Evolutionary conservation across 2,113 vertebrate genomes (phyloP).

Genomic region (Isurus oxyrinchus): DNA sequence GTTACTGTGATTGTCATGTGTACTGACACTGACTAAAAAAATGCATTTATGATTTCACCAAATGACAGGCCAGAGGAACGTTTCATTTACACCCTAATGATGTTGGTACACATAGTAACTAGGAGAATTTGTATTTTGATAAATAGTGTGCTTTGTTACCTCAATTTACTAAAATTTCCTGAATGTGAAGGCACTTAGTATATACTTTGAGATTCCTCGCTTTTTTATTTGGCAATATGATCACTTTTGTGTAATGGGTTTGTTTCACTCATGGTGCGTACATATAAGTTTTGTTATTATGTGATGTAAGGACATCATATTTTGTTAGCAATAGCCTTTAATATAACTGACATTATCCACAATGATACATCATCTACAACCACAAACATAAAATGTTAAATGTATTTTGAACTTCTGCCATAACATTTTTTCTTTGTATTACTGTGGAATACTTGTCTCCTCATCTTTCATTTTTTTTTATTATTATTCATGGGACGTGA

Average conservation of each 20-base stretch:
- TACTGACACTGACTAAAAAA: not conserved
- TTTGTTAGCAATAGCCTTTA: not conserved
- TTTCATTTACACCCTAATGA: not conserved
- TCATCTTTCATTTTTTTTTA: not conserved
- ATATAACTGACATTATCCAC: not conserved
- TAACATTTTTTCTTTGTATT: not conserved
- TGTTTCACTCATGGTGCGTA: not conserved
- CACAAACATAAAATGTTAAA: constrained; percentile 2
- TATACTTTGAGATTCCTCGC: not conserved
- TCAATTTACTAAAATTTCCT: not conserved
- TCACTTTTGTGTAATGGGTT: not conserved
- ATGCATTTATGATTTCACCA: not conserved
- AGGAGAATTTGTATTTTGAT: not conserved
- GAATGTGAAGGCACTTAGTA: not conserved
- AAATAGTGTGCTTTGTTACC: not conserved
- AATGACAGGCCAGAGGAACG: not conserved
- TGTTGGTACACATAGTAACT: not conserved
- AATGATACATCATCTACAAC: not conserved
- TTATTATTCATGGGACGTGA: not conserved
- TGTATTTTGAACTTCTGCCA: not conserved
- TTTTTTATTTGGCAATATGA: not conserved
- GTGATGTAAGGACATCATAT: not conserved
- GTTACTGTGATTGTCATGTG: not conserved
- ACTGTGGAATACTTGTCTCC: not conserved
- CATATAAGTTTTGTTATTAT: not conserved